Evolutionary conservation across 2,113 vertebrate genomes (phyloP), one percentile per base, ranked within the genome.

Genomic region (Columba janthina): DNA sequence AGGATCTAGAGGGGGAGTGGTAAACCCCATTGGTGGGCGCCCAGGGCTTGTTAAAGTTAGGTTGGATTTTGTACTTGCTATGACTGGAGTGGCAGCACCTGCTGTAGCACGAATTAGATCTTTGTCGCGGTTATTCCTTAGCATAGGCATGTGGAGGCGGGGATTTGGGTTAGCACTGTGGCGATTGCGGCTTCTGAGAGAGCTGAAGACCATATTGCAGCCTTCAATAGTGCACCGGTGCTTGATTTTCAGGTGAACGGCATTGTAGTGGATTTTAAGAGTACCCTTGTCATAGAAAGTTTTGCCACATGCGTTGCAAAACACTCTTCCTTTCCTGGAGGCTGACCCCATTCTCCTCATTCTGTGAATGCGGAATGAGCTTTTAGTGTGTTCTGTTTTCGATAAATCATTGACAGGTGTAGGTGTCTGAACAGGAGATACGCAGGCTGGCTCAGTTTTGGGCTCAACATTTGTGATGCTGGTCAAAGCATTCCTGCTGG

Each of bases 121-220:
- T 96, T 99, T 99, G 98, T 99, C 99, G 5, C 99, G 98, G 97
- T 99, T 99, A 96, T 99, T 99, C 93, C 99, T 98, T 93, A 99
- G 97, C 99, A 99, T 99, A 58, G 99, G 99, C 99, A 99, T 99
- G 94, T 99, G 99, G 86, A 99, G 98, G 29, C 99, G 98, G 19
- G 99, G 99, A 90, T 99, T 99, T 3, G 99, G 99, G 97, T 99
- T 99, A 96, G 99, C 99, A 89, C 99, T 99, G 96, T 99, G 99
- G 72, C 99, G 99, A 95, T 99, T 99, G 46, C 99, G 99, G 95
- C 99, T 99, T 96, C 99, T 98, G 81, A 99, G 98, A 58, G 99
- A 99, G 93, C 99, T 99, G 95, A 99, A 99, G 94, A 99, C 99
- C 99, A 99, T 99, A 91, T 99, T 99, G 97, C 99, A 99, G 31